Conservation (phyloP, 2,113 vertebrate genomes). For the Lichenostomus cassidix region DNA sequence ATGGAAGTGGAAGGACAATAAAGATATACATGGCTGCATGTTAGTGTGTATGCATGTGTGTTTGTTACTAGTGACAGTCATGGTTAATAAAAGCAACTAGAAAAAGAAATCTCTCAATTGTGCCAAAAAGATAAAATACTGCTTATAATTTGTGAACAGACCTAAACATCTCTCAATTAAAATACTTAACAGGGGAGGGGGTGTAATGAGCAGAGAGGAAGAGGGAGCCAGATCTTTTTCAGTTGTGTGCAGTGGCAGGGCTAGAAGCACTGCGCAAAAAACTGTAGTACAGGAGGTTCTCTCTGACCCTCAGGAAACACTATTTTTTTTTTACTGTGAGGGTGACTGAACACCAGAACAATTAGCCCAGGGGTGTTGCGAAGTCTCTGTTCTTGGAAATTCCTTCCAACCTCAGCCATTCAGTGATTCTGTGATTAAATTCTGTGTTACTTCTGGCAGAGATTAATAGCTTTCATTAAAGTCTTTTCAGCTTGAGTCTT, state of each 20-base stretch:
- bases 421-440: neutral
- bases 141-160: neutral
- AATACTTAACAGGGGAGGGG: fast-evolving
- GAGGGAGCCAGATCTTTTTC: neutral
- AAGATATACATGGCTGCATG: neutral
- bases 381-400: neutral
- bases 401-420: neutral
- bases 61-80: neutral
- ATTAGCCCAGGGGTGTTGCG: neutral
- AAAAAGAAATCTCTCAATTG: neutral
- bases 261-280: neutral
- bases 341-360: neutral
- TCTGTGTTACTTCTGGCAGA: neutral
- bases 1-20: neutral
- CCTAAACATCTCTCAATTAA: neutral
- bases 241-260: neutral
- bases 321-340: neutral
- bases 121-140: neutral
- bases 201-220: fast-evolving
- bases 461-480: neutral
- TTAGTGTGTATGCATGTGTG: fast-evolving
- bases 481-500: neutral
- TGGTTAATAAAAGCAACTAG: neutral
- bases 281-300: neutral
- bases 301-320: neutral